Evolutionary conservation across 2,888 invertebrate species (phyloP), one percentile per base, ranked within the genome.

Genomic region (Platerodrilus igneus): DNA sequence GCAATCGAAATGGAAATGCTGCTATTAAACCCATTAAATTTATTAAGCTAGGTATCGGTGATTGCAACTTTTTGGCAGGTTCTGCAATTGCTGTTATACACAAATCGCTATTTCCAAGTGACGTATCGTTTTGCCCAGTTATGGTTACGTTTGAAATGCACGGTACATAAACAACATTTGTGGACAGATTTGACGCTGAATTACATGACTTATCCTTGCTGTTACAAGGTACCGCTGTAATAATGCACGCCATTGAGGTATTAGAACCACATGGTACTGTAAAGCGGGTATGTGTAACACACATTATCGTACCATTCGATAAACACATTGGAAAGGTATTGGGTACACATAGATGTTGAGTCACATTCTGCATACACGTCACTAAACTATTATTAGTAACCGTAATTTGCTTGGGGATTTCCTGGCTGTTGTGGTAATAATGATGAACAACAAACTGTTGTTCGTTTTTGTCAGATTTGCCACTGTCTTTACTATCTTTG

Each of bases 291-390:
- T 59, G 63, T 2, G 64, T 62, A 2, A 66, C 64, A 41, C 68
- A 66, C 56, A 67, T 61, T 9, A 67, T 62, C 2, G 64, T 64
- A 3, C 67, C 67, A 31, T 63, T 64, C 6, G 55, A 53, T 37
- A 66, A 64, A 46, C 68, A 67, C 3, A 68, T 39, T 2, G 68
- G 62, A 11, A 57, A 59, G 3, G 67, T 64, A 34, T 62, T 62
- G 1, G 57, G 44, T 4, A 67, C 60, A 47, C 67, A 67, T 23
- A 67, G 55, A 8, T 54, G 51, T 31, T 39, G 23, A 1, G 59
- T 60, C 17, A 57, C 58, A 43, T 66, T 65, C 3, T 63, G 62
- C 1, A 58, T 42, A 46, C 68, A 67, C 10, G 52, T 54, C 1
- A 62, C 55, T 4, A 67, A 58, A 1, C 59, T 55, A 22, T 63